Conservation (phyloP, 2,113 vertebrate species). For the Xiphias gladius region DNA sequence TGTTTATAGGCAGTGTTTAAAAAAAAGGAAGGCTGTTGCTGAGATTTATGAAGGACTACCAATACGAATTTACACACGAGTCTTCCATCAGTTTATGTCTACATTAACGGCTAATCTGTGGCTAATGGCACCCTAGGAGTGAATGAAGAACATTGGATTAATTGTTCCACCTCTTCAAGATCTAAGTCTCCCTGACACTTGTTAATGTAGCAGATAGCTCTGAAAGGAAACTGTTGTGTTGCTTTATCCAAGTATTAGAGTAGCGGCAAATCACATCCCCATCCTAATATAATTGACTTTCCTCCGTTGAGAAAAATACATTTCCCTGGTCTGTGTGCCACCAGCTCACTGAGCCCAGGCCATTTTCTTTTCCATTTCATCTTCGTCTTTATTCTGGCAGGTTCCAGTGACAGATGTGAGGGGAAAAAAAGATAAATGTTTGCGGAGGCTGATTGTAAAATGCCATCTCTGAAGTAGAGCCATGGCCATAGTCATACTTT, state of each 20-base stretch:
- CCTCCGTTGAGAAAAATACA: slow-evolving; percentile 62
- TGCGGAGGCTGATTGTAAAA: slow-evolving; percentile 85
- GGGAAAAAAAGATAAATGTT: slow-evolving; percentile 78
- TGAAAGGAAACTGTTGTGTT: slow-evolving; percentile 41
- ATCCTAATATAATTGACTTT: slow-evolving; percentile 68
- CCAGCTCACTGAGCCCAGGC: slow-evolving; percentile 36
- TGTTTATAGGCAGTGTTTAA: slow-evolving; percentile 9
- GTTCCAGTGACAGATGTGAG: slow-evolving; percentile 43
- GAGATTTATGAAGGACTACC: slow-evolving; percentile 30
- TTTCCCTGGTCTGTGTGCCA: slow-evolving; percentile 56
- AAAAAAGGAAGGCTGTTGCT: slow-evolving; percentile 4
- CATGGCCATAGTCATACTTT: slow-evolving; percentile 78
- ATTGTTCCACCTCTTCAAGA: slow-evolving; percentile 66
- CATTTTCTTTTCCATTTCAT: slow-evolving; percentile 64
- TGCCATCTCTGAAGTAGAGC: slow-evolving; percentile 85
- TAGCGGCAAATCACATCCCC: slow-evolving; percentile 63
- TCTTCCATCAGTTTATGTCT: slow-evolving; percentile 46
- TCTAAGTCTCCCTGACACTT: slow-evolving; percentile 52
- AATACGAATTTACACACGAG: slow-evolving; percentile 15
- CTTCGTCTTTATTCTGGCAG: slow-evolving; percentile 52
- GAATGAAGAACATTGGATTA: slow-evolving; percentile 58
- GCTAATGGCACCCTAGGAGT: slow-evolving; percentile 41
- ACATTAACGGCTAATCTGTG: slow-evolving; percentile 42
- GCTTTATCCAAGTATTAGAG: slow-evolving; percentile 55
- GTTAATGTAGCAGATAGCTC: slow-evolving; percentile 53